Base-by-base conservation (phyloP, 2,113 vertebrate genomes). In the Lipotes vexillifer region DNA sequence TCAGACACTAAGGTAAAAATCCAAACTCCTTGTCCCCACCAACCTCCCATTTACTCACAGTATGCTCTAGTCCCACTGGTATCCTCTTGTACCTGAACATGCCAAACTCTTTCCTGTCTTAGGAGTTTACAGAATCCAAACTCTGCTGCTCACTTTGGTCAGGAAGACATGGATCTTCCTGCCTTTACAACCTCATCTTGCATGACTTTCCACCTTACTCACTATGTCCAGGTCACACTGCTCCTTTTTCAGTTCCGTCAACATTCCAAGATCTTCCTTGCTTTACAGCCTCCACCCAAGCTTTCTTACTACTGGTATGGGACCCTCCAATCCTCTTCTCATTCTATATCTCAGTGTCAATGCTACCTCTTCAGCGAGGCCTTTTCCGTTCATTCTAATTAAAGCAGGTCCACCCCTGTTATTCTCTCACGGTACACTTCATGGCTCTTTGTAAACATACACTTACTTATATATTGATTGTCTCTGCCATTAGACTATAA, bases 1-100 rank as follows among this genome's bases (percentile, higher is more conserved):
- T 63, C 36, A 91, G 57, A n/a, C 52, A 96, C 68, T 96, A 94
- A 93, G 29, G 78, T 31, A 61, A 86, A 93, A 88, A 84, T 71
- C 18, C 84, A 83, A 80, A 94, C 57, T 93, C 44, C 72, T 81
- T 63, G 23, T 78, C 12, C 29, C 21, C 33, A 78, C 27, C 68
- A 92, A 87, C 8, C 8, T 72, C 31, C 41, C n/a, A 44, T 68
- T 57, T 31, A 89, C 33, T 86, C 15, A 82, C 29, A 77, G 5
- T 91, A 71, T 31, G 41, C 8, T 95, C 9, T 63, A 96, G n/a
- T 82, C 55, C 78, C 49, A 94, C 20, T 52, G 36, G 25, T 20
- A 92, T 65, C 63, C 77, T 90, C 71, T 93, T 83, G 31, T 31
- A 84, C 57, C 33, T 78, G 55, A 87, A 87, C 41, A 90, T 55